Evolutionary conservation across 2,888 invertebrate species (phyloP).

Genomic region (Halocaridina rubra): DNA sequence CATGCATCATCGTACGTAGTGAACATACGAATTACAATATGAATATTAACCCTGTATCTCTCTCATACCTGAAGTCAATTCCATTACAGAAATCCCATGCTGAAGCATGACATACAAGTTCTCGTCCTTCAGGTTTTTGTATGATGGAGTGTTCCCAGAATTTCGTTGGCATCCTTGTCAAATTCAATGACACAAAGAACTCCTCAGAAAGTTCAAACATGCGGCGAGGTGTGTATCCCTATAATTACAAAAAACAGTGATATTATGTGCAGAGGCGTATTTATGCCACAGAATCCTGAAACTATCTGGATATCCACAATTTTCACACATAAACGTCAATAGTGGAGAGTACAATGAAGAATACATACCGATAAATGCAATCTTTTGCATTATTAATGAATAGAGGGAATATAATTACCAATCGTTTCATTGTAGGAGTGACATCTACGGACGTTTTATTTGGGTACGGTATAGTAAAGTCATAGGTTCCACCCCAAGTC

Average conservation of each 20-base stretch:
- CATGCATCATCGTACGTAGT: too few species aligned
- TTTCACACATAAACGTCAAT: too few species aligned
- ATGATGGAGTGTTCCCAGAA: constrained; percentile 91
- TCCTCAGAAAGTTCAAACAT: constrained; percentile 88
- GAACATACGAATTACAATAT: too few species aligned
- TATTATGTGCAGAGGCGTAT: neutral
- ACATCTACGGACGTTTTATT: constrained; percentile 79
- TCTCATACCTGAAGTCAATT: constrained; percentile 69
- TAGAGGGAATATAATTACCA: too few species aligned
- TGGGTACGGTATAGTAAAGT: constrained; percentile 81
- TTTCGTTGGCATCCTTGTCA: constrained; percentile 81
- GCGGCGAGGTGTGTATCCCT: constrained; percentile 83
- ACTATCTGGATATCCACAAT: too few species aligned
- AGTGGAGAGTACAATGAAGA: too few species aligned
- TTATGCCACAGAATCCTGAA: neutral
- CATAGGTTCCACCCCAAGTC: constrained; percentile 82
- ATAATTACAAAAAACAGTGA: neutral
- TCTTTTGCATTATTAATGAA: too few species aligned
- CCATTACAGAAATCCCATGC: constrained; percentile 71
- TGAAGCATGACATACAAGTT: constrained; percentile 69
- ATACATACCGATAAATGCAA: too few species aligned
- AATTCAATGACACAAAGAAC: constrained; percentile 85
- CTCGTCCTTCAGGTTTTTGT: constrained; percentile 78
- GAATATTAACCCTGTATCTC: too few species aligned
- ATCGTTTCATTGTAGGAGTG: constrained; percentile 80